Base-by-base conservation (phyloP, 2,797 vertebrate species). In the Peromyscus melanophrys region DNA sequence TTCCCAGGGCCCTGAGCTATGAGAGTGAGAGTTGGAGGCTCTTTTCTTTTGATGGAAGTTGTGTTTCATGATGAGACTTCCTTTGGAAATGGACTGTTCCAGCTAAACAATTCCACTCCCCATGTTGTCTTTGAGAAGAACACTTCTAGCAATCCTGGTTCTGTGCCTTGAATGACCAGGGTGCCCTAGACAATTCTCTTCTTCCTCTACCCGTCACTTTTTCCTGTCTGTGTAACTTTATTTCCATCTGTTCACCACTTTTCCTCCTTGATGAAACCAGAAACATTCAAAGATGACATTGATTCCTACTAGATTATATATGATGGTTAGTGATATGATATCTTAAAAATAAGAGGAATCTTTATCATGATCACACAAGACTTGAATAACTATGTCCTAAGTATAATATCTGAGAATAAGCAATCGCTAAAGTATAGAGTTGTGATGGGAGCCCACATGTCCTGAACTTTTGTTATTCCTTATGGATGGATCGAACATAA, bases 21-120 rank as follows among this genome's bases (percentile, higher is more conserved):
- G n/a, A 46, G 71, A 76, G 16, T 84, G 88, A 59, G 63, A 93
- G 29, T 17, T 84, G 49, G 49, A 93, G 55, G 49, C n/a, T 34
- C 43, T 86, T 27, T 90, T 94, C 17, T 90, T 96, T 87, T 80
- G 57, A 73, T 89, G 88, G 52, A 89, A 73, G 27, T 86, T 34
- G 17, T 34, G 37, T 97, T 86, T 96, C 17, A n/a, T 88, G 25
- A 81, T 14, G 40, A 82, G 67, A 23, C 12, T 81, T 94, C 61
- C 80, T 76, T 6, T 57, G 69, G 6, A 6, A 63, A 4, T 88
- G 71, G 57, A 76, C 43, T 65, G 25, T 88, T 93, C 46, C 40
- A 55, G 78, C 19, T 73, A 85, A 67, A 49, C n/a, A 78, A 11
- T 96, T 96, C 96, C 5, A 61, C 12, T 82, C 46, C 37, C 63